phyloP scores from a whole-genome alignment of 2,113 vertebrate species.

The Ascaphus truei region DNA sequence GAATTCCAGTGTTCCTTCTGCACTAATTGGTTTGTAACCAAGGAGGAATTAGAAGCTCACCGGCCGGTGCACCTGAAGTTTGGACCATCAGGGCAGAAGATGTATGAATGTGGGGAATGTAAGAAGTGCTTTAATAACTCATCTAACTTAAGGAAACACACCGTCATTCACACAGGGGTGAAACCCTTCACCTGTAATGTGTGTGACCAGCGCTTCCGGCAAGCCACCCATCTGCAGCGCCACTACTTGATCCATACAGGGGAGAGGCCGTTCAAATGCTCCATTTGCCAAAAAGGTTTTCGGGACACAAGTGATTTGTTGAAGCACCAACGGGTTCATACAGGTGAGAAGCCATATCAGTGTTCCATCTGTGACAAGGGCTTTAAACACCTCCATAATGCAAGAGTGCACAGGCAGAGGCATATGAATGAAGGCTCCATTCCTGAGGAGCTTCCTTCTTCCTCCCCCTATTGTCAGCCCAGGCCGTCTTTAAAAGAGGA shows the following conservation, averaged over 20 bases:
- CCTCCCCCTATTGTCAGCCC: background rate
- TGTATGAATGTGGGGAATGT: too few relatives aligned
- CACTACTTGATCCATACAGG: constrained; percentile 69
- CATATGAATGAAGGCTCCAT: background rate
- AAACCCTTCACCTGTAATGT: background rate
- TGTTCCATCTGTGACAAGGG: background rate
- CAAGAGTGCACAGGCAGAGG: background rate
- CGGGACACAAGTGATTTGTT: background rate
- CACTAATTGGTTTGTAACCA: background rate
- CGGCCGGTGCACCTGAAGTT: background rate
- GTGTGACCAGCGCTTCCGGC: background rate
- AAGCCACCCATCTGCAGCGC: background rate
- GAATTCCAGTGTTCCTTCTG: constrained; percentile 13
- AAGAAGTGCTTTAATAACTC: background rate
- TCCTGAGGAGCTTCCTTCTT: background rate
- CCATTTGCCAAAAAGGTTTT: background rate
- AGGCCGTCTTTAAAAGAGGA: background rate
- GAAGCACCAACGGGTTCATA: background rate
- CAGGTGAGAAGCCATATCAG: constrained; percentile 3
- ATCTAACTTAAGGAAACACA: background rate
- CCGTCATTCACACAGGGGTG: background rate
- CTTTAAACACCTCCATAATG: constrained; percentile 14
- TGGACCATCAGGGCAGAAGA: background rate
- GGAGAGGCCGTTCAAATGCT: constrained; percentile 7
- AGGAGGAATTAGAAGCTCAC: background rate